Conservation (phyloP, 2,113 vertebrate genomes). For the Ptychochromis oligacanthus region DNA sequence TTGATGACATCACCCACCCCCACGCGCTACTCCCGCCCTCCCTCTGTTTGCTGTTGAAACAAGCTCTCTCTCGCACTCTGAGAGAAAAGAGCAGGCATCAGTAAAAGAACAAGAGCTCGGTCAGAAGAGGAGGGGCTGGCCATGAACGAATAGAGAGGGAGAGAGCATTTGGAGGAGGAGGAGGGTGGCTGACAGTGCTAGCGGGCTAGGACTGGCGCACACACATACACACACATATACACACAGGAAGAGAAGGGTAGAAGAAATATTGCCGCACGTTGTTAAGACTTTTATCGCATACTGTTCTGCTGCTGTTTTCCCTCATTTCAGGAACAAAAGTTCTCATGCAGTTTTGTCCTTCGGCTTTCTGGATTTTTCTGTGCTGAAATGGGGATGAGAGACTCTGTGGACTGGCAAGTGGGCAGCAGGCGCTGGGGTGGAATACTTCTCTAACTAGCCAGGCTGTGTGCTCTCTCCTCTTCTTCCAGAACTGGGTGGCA, state of each 20-base stretch:
- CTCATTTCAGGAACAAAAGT: slow-evolving; percentile 49
- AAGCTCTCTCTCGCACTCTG: slow-evolving; percentile 44
- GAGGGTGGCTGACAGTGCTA: slow-evolving; percentile 69
- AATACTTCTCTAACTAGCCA: slow-evolving; percentile 63
- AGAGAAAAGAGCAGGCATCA: slow-evolving; percentile 68
- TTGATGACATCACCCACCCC: slow-evolving; percentile 81
- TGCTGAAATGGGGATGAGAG: slow-evolving; percentile 36
- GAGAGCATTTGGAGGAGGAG: slow-evolving; percentile 51
- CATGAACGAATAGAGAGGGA: slow-evolving; percentile 70
- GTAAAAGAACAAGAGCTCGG: slow-evolving; percentile 67
- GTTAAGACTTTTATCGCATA: slow-evolving; percentile 59
- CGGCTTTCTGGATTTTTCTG: slow-evolving; percentile 64
- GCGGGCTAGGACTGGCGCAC: slow-evolving; percentile 71
- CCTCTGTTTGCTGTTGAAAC: slow-evolving; percentile 69
- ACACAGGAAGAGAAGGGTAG: slow-evolving; percentile 74
- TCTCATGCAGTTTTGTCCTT: slow-evolving; percentile 35
- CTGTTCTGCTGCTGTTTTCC: slow-evolving; percentile 50
- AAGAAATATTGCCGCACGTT: slow-evolving; percentile 72
- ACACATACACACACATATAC: slow-evolving; percentile 25
- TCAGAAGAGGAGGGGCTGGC: slow-evolving; percentile 73
- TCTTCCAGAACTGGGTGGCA: slow-evolving; percentile 14
- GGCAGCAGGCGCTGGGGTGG: slow-evolving; percentile 39
- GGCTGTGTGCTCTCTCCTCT: slow-evolving; percentile 8
- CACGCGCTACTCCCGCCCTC: slow-evolving; percentile 35
- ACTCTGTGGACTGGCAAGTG: slow-evolving; percentile 63